Evolutionary conservation across 2,888 invertebrate genomes (phyloP), one percentile per base, ranked within the genome.

Genomic region (Nephrotoma flavescens): DNA sequence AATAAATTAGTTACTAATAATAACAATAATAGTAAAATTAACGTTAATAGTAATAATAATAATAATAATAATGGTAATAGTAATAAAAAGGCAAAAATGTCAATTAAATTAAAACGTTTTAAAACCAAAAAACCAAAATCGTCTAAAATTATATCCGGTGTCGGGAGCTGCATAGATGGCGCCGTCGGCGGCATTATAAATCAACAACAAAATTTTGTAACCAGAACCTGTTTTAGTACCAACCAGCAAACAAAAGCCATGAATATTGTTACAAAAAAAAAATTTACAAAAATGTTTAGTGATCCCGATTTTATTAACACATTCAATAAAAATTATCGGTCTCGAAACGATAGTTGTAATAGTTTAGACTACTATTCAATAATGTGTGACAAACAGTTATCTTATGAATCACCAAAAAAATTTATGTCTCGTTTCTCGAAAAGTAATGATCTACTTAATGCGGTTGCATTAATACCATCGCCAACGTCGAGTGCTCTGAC

Each of bases 331-430:
- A 87, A 88, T 86, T 86, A 44, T 31, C 41, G 86, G 5, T 86
- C 86, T 31, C 86, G 57, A 57, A 86, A 44, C 42, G 86, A 86
- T 2, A 86, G 42, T 42, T 52, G 52, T 42, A 41, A 52, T 19
- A 86, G 44, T 31, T 42, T 42, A 87, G 90, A 90, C 88, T 90
- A 89, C 87, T 90, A 90, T 89, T 90, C 90, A 87, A 89, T 89
- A 86, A 89, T 90, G 88, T 90, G 90, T 89, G 90, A 91, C 89
- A 90, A 90, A 87, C 90, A 90, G 88, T 88, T 90, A 88, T 90
- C 90, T 89, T 90, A 89, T 87, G 90, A 90, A 87, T 90, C 90
- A 86, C 90, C 90, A 45, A 89, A 89, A 87, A 90, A 90, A 89
- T 57, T 57, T 57, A 57, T 57, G 4, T 90, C 90, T 89, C 89